A percentile compares a stretch with the other conserved stretches of the same genome.
Evolutionary conservation across 2,113 vertebrate species (phyloP).

Genomic region (Pongo pygmaeus): DNA sequence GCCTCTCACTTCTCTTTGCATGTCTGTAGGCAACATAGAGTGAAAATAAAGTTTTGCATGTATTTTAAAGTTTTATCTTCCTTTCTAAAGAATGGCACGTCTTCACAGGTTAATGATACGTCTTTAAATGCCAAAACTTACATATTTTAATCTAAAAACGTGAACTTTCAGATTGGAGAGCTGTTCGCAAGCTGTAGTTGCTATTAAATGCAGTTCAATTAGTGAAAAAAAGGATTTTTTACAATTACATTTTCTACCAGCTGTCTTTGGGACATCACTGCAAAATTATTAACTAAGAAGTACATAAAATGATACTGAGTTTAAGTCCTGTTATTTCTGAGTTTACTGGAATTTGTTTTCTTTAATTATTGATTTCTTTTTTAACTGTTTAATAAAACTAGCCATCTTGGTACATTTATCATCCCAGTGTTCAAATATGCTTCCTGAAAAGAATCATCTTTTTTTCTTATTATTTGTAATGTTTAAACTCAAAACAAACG

Average conservation of each 20-base stretch:
- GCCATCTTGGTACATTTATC: background rate
- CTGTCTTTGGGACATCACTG: background rate
- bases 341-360: constrained; percentile 7
- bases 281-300: constrained; percentile 23
- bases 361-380: background rate
- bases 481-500: background rate
- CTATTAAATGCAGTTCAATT: background rate
- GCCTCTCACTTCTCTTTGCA: background rate
- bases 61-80: background rate
- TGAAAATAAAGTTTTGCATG: background rate
- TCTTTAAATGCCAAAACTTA: constrained; percentile 2
- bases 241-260: background rate
- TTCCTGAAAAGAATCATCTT: background rate
- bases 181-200: background rate
- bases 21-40: background rate
- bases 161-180: background rate
- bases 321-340: background rate
- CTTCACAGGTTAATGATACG: background rate
- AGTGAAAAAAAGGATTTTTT: background rate
- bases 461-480: background rate
- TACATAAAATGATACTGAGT: background rate
- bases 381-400: constrained; percentile 3
- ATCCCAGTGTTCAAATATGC: background rate
- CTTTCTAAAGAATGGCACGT: background rate
- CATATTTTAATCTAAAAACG: constrained; percentile 28